These are phyloP conservation scores for Psophia crepitans DNA, from an alignment of 2,113 vertebrate genomes.

Conservation along the genomic window DNA sequence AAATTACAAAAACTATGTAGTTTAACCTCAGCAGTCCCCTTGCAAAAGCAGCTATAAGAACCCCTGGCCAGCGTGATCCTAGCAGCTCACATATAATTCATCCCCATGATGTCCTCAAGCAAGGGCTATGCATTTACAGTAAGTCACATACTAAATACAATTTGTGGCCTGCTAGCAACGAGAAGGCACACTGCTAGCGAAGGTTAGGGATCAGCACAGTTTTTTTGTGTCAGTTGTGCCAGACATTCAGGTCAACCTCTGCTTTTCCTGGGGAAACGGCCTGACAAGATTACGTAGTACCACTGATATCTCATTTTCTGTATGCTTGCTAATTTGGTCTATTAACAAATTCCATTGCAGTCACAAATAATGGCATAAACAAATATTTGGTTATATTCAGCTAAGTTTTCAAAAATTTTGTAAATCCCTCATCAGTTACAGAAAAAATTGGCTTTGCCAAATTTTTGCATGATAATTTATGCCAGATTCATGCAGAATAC, in stretches of 20 bases:
- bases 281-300: conserved; percentile 22
- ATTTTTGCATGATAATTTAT: not conserved
- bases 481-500: not conserved
- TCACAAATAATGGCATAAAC: not conserved
- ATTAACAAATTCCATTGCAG: conserved; percentile 9
- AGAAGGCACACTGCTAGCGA: not conserved
- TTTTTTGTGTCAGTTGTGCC: conserved; percentile 6
- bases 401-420: conserved; percentile 30
- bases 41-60: not conserved
- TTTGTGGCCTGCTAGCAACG: conserved; percentile 24
- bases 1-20: not conserved
- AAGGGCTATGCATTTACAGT: conserved; percentile 28
- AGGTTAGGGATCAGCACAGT: conserved; percentile 4
- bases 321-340: not conserved
- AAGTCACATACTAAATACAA: conserved; percentile 11
- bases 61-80: not conserved
- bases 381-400: not conserved
- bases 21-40: not conserved
- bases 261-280: not conserved
- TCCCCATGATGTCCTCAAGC: not conserved
- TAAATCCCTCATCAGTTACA: conserved; percentile 11
- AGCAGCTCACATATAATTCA: not conserved
- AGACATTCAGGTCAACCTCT: conserved; percentile 25
- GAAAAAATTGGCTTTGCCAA: not conserved
- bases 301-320: not conserved